These are phyloP conservation scores for Melanaphis sacchari DNA, from an alignment of 1,140 invertebrate genomes.

Conservation along the genomic window DNA sequence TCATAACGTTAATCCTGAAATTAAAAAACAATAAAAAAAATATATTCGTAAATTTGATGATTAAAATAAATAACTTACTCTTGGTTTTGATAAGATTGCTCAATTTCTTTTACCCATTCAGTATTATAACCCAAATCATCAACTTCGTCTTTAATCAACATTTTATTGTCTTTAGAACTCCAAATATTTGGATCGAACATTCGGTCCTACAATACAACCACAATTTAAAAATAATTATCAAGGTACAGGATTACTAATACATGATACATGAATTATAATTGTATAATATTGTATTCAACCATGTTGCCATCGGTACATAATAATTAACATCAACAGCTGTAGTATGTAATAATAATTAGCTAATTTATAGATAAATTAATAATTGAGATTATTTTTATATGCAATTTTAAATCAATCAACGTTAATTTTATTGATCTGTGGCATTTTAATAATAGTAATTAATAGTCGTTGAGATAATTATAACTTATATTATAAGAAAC, in stretches of 20 bases:
- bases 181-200: slow-evolving; percentile 43
- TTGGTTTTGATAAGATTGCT: not conserved
- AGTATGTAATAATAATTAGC: not conserved
- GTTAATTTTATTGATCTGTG: not conserved
- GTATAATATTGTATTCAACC: no score
- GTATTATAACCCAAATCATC: slow-evolving; percentile 30
- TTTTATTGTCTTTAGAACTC: slow-evolving; percentile 42
- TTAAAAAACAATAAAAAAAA: not conserved
- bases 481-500: not conserved
- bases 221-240: not conserved
- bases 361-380: not conserved
- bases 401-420: not conserved
- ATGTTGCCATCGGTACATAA: not conserved
- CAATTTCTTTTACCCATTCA: slow-evolving; percentile 47
- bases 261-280: no score
- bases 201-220: slow-evolving; percentile 3
- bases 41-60: not conserved
- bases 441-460: not conserved
- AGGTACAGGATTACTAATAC: not conserved
- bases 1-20: not conserved
- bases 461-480: not conserved
- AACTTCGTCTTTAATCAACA: slow-evolving; percentile 45
- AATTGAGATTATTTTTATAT: no score
- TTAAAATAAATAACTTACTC: not conserved
- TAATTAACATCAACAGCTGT: not conserved